Evolutionary conservation across 2,113 vertebrate genomes (phyloP).

Genomic region (Bubo blakistoni): DNA sequence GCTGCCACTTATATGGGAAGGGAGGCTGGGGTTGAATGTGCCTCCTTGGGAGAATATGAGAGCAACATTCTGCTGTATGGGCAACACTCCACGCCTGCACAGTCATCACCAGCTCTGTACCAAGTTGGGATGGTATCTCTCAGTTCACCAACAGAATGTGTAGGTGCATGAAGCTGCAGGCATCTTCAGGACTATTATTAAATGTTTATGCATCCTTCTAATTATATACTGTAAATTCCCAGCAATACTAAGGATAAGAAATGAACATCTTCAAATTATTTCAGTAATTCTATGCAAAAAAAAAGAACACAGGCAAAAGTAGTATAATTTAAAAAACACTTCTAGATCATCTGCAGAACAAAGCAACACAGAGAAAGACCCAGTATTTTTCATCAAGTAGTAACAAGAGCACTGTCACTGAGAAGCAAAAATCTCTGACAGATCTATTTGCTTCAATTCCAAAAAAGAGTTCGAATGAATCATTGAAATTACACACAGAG

Average conservation of each 20-base stretch:
- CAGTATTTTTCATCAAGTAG: neutral
- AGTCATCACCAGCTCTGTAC: neutral
- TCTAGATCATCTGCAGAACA: neutral
- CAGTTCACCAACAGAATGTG: neutral
- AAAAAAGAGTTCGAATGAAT: neutral
- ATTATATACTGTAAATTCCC: neutral
- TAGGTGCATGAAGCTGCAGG: neutral
- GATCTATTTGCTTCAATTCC: neutral
- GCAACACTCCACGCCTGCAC: neutral
- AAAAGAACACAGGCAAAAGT: neutral
- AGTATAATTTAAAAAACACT: neutral
- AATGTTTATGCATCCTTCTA: neutral
- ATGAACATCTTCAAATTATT: neutral
- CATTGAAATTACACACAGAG: neutral
- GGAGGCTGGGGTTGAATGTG: rapidly evolving
- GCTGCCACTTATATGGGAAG: neutral
- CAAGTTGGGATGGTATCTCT: neutral
- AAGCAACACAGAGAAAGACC: neutral
- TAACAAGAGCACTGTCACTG: neutral
- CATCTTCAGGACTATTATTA: neutral
- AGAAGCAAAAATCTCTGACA: neutral
- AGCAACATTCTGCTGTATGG: neutral
- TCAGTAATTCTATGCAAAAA: neutral
- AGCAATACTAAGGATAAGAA: neutral
- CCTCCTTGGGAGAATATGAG: neutral